Evolutionary conservation across 1,140 invertebrate genomes (phyloP), one percentile per base, ranked within the genome.

Genomic region (Drosophila repletoides): DNA sequence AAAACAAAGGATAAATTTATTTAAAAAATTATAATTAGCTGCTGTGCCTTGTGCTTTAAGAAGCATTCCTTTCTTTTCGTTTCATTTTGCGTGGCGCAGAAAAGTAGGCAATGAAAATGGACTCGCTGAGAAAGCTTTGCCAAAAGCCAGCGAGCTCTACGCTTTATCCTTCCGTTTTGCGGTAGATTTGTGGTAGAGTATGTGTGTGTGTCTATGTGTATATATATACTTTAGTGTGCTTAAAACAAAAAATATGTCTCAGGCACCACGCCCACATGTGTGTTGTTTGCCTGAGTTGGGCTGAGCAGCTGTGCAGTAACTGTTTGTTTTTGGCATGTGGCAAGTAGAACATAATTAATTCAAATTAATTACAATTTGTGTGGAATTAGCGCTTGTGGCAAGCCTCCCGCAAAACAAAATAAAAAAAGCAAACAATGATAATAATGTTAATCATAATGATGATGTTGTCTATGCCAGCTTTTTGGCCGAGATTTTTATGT

Each of bases 291-390:
- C 21, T 46, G n/a, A 6, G 28, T 58, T 36, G 56, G 38, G 33
- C 36, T 19, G 17, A 34, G 31, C 36, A 51, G 52, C 33, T 36
- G 26, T 19, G 33, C 48, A 26, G 29, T 46, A 17, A 40, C 56
- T 75, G 71, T 79, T 79, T 86, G 75, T 53, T 60, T 45, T 72
- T 56, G 64, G 79, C 80, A 77, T 77, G 77, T 73, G 64, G 70
- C 72, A 83, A 79, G 80, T 76, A 76, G 72, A 77, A 86, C 80
- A 86, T 86, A 86, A 86, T 86, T 86, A 86, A 86, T 86, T 86
- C 81, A 86, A 86, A 86, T 86, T 86, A 86, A 86, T 86, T 86
- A 80, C 80, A 84, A 87, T 86, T 86, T 86, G 81, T 86, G 75
- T 86, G 80, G 68, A 76, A 86, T 86, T 86, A 86, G 75, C 60